A percentile compares a stretch with the other conserved stretches of the same genome.
These are phyloP conservation scores for Deilephila elpenor DNA, from an alignment of 2,888 invertebrate species.

Conservation along the genomic window DNA sequence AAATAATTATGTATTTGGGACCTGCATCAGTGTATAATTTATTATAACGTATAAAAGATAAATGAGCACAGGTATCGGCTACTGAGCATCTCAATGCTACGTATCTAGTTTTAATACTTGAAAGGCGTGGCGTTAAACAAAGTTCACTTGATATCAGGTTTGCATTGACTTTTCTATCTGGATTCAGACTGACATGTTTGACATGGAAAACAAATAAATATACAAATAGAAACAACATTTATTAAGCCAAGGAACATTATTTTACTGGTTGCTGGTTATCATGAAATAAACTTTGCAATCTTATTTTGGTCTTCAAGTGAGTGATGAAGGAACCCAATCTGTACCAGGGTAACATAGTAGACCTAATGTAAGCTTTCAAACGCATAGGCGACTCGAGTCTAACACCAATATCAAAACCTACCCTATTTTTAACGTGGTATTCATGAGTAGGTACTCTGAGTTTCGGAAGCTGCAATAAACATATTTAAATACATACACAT, in stretches of 20 bases:
- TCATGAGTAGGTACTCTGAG: too few relatives aligned
- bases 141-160: conserved; percentile 22
- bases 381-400: too few relatives aligned
- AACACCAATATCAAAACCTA: too few relatives aligned
- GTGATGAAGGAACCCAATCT: too few relatives aligned
- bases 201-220: neutral
- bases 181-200: conserved; percentile 14
- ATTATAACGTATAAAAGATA: neutral
- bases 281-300: too few relatives aligned
- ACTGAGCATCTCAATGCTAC: conserved; percentile 12
- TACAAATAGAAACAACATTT: neutral
- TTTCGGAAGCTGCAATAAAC: too few relatives aligned
- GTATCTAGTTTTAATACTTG: conserved; percentile 1
- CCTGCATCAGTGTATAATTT: neutral
- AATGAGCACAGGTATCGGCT: neutral
- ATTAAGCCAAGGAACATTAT: neutral
- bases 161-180: conserved; percentile 23
- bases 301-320: too few relatives aligned
- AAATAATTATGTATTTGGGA: neutral
- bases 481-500: too few relatives aligned
- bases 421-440: too few relatives aligned
- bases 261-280: too few relatives aligned
- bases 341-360: too few relatives aligned
- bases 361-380: too few relatives aligned
- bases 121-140: neutral